phyloP scores from a whole-genome alignment of 2,888 invertebrate genomes.

The Torymus aiolomorphi region DNA sequence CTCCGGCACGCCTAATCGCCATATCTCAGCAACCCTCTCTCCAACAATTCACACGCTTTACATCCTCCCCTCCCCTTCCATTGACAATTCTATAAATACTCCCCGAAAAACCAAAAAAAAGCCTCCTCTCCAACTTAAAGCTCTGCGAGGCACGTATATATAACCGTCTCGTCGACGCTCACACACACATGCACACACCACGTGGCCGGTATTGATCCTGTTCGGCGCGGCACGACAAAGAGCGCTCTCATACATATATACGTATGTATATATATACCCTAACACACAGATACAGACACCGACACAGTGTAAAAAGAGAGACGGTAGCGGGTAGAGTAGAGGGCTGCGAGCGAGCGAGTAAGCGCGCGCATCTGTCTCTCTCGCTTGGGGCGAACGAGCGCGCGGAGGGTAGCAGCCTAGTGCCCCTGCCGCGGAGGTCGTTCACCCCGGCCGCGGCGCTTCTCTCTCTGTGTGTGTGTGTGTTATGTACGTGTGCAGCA shows the following conservation, averaged over 20 bases:
- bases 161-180: neutral
- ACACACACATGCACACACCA: constrained; percentile 60
- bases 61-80: constrained; percentile 60
- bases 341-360: constrained; percentile 7
- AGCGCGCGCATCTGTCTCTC: constrained; percentile 23
- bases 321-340: neutral
- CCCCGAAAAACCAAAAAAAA: neutral
- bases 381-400: constrained; percentile 57
- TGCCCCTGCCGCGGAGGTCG: constrained; percentile 73
- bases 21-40: constrained; percentile 63
- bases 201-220: constrained; percentile 75
- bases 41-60: constrained; percentile 69
- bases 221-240: constrained; percentile 66
- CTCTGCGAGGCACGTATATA: neutral
- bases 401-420: constrained; percentile 74
- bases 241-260: constrained; percentile 36
- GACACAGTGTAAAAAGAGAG: neutral
- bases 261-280: neutral
- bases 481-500: too few species aligned
- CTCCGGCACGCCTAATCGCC: too few species aligned
- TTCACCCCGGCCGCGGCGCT: constrained; percentile 66
- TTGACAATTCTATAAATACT: neutral
- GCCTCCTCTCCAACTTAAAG: neutral
- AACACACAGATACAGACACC: too few species aligned
- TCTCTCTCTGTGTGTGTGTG: too few species aligned